Evolutionary conservation across 2,113 vertebrate genomes (phyloP).

Genomic region (Heliornis fulica): DNA sequence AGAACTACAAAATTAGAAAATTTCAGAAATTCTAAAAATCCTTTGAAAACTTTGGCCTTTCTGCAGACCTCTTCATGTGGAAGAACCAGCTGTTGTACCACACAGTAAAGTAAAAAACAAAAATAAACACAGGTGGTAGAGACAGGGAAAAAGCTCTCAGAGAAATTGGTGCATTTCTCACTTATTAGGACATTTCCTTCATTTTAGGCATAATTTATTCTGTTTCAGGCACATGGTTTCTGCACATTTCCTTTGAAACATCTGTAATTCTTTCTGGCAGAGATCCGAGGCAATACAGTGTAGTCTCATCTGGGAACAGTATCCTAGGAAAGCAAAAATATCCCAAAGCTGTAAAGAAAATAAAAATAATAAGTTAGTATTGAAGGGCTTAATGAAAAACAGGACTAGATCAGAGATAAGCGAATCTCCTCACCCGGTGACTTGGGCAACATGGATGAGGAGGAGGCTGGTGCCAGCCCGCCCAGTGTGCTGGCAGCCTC

Average conservation of each 20-base stretch:
- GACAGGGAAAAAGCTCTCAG: not conserved
- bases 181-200: constrained; percentile 52
- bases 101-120: not conserved
- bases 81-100: not conserved
- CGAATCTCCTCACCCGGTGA: not conserved
- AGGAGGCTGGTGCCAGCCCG: not conserved
- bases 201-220: constrained; percentile 48
- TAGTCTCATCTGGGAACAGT: not conserved
- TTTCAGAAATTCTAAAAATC: constrained; percentile 21
- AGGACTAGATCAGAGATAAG: not conserved
- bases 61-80: not conserved
- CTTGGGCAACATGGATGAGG: not conserved
- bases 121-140: constrained; percentile 40
- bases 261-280: constrained; percentile 28
- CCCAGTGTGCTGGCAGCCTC: accelerated
- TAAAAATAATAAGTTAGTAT: not conserved
- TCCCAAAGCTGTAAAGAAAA: not conserved
- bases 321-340: constrained; percentile 14
- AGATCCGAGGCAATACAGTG: not conserved
- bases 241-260: constrained; percentile 23
- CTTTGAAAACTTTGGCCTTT: not conserved
- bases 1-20: not conserved
- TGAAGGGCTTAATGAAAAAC: not conserved
- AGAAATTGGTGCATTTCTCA: constrained; percentile 35
- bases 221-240: not conserved